Evolutionary conservation across 2,797 vertebrate species (phyloP).

Genomic region (Oryzias dopingdopingensis): DNA sequence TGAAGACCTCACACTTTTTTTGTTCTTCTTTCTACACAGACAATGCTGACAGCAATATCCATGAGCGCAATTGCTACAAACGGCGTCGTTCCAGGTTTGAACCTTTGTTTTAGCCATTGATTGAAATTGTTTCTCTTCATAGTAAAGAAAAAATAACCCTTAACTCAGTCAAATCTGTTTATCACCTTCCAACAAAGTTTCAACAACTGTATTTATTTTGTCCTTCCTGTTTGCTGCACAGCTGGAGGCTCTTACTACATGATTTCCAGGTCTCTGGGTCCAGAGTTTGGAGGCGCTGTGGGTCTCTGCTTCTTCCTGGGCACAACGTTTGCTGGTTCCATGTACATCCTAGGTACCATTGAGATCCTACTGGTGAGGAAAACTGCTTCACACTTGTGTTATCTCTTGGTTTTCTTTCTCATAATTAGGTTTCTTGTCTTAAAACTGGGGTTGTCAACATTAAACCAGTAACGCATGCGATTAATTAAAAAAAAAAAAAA

Average conservation of each 20-base stretch:
- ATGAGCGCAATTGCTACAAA: conserved; percentile 99
- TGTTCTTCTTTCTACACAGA: conserved; percentile 71
- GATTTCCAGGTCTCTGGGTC: conserved; percentile 94
- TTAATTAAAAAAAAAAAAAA: too few species aligned
- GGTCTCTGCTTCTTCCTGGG: conserved; percentile 96
- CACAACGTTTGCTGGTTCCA: conserved; percentile 95
- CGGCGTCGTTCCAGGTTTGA: conserved; percentile 93
- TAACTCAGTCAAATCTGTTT: too few species aligned
- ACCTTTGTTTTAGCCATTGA: too few species aligned
- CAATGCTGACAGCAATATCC: conserved; percentile 96
- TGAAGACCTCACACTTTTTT: not conserved
- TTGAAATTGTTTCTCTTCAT: too few species aligned
- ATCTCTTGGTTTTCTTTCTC: too few species aligned
- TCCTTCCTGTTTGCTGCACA: conserved; percentile 42
- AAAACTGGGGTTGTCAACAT: too few species aligned
- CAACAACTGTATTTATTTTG: too few species aligned
- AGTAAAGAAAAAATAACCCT: too few species aligned
- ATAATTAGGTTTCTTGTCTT: too few species aligned
- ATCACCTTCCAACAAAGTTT: too few species aligned
- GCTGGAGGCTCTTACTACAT: conserved; percentile 97
- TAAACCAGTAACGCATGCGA: too few species aligned
- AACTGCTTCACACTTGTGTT: not conserved
- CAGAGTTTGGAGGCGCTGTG: conserved; percentile 95
- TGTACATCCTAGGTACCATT: conserved; percentile 97
- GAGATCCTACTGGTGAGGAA: conserved; percentile 92